Evolutionary conservation across 2,113 vertebrate species (phyloP), one percentile per base, ranked within the genome.

Genomic region (Mungos mungo): DNA sequence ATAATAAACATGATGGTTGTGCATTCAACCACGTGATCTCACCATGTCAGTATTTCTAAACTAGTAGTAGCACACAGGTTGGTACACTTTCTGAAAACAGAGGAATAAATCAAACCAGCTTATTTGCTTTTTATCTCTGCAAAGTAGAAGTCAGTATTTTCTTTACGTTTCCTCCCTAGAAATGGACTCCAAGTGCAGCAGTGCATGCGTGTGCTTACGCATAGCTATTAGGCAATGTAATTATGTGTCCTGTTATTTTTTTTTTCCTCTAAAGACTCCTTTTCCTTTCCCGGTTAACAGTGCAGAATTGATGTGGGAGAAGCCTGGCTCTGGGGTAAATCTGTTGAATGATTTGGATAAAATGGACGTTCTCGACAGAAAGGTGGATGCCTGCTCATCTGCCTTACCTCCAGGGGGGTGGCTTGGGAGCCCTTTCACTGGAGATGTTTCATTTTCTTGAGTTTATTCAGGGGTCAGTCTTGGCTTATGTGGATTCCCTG

Each of bases 381-480:
- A 3, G 4, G 92, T 0, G 4, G 84, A 29, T 63, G 86, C 95
- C 71, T 95, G 92, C 57, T 81, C 85, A 5, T 23, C 21, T 82
- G 82, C 90, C 57, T 82, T 47, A 25, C 10, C 92, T 85, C 21
- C 7, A 7, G 65, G 77, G 52, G 25, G 15, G 52, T 8, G 83
- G 71, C 92, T 83, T 86, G 19, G 15, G 87, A 57, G 38, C 82
- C 18, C 71, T 52, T 50, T 57, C 0, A 4, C 14, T 65, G 72
- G 86, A 25, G n/a, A 4, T 3, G 66, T 89, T 69, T 91, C 66
- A 96, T 91, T 97, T 91, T 33, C 79, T 94, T 88, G 60, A 47
- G 54, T n/a, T 96, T 83, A 82, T 95, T 98, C 93, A 77, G 83
- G 60, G 97, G 29, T 77, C 3, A n/a, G 1, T n/a, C 47, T 93